phyloP scores from a whole-genome alignment of 2,113 vertebrate genomes.

The Aptenodytes patagonicus region DNA sequence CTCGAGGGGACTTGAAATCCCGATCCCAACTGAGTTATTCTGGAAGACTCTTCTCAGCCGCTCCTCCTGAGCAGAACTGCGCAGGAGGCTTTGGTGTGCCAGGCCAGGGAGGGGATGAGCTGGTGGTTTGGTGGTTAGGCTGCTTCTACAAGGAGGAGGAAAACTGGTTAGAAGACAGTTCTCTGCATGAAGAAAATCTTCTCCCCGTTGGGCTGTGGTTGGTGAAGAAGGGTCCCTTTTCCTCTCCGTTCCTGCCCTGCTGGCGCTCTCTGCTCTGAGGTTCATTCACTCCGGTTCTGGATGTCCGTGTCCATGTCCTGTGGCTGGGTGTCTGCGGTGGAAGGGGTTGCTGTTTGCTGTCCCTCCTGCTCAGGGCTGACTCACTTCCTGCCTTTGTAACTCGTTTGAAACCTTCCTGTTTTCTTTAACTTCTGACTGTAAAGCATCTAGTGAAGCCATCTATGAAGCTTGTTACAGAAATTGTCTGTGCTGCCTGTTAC shows the following conservation, averaged over 20 bases:
- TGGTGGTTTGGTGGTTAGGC: not conserved
- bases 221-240: not conserved
- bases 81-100: not conserved
- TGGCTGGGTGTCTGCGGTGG: not conserved
- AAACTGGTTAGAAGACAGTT: not conserved
- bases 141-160: not conserved
- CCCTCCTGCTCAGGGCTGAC: not conserved
- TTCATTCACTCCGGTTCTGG: not conserved
- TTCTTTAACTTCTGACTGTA: not conserved
- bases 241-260: not conserved
- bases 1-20: not conserved
- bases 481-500: not conserved
- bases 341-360: not conserved
- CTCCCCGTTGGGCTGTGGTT: not conserved
- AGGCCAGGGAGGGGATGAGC: not conserved
- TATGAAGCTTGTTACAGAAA: not conserved
- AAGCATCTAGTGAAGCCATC: not conserved
- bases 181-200: not conserved
- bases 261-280: not conserved
- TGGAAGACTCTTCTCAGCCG: not conserved
- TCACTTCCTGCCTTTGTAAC: constrained; percentile 28
- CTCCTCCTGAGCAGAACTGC: not conserved
- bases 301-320: fast-evolving
- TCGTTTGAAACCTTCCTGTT: constrained; percentile 35
- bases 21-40: not conserved